Conservation (phyloP, 2,888 invertebrate genomes). For the Eurytoma adleriae region DNA sequence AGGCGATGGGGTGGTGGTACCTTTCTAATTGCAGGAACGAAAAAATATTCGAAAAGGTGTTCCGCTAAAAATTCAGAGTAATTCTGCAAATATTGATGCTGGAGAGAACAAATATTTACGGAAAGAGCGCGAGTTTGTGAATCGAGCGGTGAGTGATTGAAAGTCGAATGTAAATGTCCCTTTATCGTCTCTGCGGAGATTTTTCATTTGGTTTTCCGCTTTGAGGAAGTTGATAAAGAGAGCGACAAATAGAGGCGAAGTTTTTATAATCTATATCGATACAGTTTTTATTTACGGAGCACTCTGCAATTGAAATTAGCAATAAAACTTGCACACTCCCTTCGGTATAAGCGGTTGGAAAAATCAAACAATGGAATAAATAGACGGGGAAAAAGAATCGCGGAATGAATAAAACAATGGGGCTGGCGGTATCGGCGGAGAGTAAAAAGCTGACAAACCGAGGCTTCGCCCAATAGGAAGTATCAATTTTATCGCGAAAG, state of each 20-base stretch:
- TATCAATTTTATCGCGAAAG: conserved; percentile 56
- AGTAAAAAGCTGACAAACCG: conserved; percentile 60
- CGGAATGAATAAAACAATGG: conserved; percentile 58
- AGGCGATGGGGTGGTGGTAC: neutral
- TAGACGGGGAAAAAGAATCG: conserved; percentile 49
- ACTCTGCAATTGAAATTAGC: conserved; percentile 58
- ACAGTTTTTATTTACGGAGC: conserved; percentile 49
- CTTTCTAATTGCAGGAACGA: too few species aligned
- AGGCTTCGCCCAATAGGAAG: conserved; percentile 56
- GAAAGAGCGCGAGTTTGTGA: too few species aligned
- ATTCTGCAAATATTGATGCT: too few species aligned
- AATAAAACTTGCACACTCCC: conserved; percentile 55
- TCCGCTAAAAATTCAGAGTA: too few species aligned
- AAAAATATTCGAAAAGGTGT: too few species aligned
- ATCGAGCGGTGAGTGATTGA: conserved; percentile 13
- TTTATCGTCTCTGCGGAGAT: conserved; percentile 30
- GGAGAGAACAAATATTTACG: too few species aligned
- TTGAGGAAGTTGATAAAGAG: conserved; percentile 51
- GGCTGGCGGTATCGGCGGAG: conserved; percentile 27
- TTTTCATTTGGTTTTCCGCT: conserved; percentile 44
- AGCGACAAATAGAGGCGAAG: conserved; percentile 48
- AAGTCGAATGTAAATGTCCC: conserved; percentile 37
- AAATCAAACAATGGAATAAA: conserved; percentile 59
- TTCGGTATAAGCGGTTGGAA: conserved; percentile 42
- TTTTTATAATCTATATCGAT: conserved; percentile 52